Evolutionary conservation across 2,888 invertebrate species (phyloP).

Genomic region (Drosophila antonietae): DNA sequence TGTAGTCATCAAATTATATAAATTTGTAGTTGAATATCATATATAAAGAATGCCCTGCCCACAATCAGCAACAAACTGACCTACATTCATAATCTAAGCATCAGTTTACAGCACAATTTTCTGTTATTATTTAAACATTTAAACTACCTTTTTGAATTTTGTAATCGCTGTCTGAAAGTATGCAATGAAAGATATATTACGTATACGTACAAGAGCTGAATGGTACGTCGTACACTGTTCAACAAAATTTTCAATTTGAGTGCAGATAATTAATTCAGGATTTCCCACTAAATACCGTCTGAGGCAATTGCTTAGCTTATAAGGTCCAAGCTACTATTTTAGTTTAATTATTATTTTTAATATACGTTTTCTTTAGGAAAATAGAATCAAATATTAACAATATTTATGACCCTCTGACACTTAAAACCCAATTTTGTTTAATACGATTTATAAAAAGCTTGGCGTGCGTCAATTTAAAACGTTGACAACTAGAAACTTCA

Average conservation of each 20-base stretch:
- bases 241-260: not conserved
- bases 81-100: not conserved
- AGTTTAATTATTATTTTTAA: not conserved
- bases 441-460: not conserved
- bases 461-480: not conserved
- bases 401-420: not conserved
- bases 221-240: not conserved
- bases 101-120: not conserved
- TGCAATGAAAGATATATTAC: not conserved
- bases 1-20: not conserved
- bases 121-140: too few species aligned
- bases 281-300: not conserved
- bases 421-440: not conserved
- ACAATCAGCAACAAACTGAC: not conserved
- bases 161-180: slow-evolving; percentile 13
- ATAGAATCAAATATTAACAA: not conserved
- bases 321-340: not conserved
- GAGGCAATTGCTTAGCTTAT: too few species aligned
- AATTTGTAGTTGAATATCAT: not conserved
- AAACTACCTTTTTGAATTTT: not conserved
- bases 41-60: not conserved
- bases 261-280: not conserved
- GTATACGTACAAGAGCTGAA: not conserved
- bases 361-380: not conserved
- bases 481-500: not conserved